Evolutionary conservation across 2,888 invertebrate species (phyloP), one percentile per base, ranked within the genome.

Genomic region (Calliscelio sp.): DNA sequence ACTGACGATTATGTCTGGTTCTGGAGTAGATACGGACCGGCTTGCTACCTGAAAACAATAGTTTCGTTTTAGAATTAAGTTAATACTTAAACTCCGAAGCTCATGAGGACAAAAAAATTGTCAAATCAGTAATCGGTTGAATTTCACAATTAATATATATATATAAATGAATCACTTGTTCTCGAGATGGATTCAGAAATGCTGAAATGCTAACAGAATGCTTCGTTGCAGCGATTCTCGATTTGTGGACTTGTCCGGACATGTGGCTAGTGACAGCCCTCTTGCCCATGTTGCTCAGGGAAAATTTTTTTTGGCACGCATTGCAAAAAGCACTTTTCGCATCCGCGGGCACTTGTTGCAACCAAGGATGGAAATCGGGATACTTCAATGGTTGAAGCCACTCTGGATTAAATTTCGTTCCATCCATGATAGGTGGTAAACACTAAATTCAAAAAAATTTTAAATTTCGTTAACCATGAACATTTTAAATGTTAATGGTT

Each of bases 351-450:
- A 51, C 51, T 73, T 73, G 24, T 35, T 61, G 35, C 16, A 73
- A 46, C 73, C 73, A 73, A 7, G 59, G 51, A 6, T 57, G 35
- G 35, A 44, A 73, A 24, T 61, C 38, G 1, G 61, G 61, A 18
- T 46, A 22, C 6, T 51, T 22, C 6, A n/a, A 38, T 35, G 61
- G 55, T 35, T 35, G 35, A 5, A 73, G 61, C 61, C 61, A 61
- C 18, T 46, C 73, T 28, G 38, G 41, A 71, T 71, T 71, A 16
- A 71, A 71, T 16, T 71, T 57, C 18, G 46, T 41, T 57, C 28
- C 71, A 14, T 59, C 55, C 32, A 71, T 53, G 18, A 41, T 71
- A n/a, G 14, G 16, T n/a, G n/a, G n/a, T n/a, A 32, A 35, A 20
- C 18, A 32, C 57, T 35, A 35, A 57, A 35, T 57, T 20, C 32